Evolutionary conservation across 37 sponge, comb jelly and placozoan species (phyloP).

Genomic region (Agelas oroides): DNA sequence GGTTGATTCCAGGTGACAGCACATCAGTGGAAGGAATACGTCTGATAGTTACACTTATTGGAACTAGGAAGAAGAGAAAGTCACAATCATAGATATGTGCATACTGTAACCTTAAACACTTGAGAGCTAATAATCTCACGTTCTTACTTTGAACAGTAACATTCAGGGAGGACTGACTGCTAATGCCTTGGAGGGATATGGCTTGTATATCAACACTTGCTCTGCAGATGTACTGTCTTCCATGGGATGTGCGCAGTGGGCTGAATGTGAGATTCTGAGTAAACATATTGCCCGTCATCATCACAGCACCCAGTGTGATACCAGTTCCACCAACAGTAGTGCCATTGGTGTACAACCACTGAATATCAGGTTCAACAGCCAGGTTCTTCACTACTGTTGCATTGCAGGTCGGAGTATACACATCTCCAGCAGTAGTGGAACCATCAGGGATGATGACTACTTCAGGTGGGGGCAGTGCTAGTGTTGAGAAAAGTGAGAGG

Average conservation of each 20-base stretch:
- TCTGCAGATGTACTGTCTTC: conserved; percentile 9
- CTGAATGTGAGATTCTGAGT: background rate
- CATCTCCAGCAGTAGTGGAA: background rate
- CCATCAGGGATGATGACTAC: background rate
- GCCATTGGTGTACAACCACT: background rate
- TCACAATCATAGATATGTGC: too few relatives aligned
- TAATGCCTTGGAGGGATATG: too few relatives aligned
- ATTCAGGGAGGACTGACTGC: too few relatives aligned
- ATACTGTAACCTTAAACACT: too few relatives aligned
- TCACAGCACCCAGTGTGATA: background rate
- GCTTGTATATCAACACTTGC: background rate
- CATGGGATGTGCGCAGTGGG: conserved; percentile 10
- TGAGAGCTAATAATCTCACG: too few relatives aligned
- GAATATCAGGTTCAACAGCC: background rate
- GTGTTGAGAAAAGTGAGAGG: too few relatives aligned
- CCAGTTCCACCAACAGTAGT: background rate
- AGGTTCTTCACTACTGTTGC: too few relatives aligned
- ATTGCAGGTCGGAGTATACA: background rate
- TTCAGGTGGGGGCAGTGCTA: background rate
- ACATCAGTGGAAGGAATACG: too few relatives aligned
- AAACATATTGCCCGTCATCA: background rate
- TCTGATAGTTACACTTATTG: too few relatives aligned
- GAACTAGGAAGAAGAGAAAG: too few relatives aligned
- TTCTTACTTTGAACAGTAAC: too few relatives aligned
- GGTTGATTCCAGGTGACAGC: too few relatives aligned